Evolutionary conservation across 2,797 vertebrate species (phyloP).

Genomic region (Poecile montanus): DNA sequence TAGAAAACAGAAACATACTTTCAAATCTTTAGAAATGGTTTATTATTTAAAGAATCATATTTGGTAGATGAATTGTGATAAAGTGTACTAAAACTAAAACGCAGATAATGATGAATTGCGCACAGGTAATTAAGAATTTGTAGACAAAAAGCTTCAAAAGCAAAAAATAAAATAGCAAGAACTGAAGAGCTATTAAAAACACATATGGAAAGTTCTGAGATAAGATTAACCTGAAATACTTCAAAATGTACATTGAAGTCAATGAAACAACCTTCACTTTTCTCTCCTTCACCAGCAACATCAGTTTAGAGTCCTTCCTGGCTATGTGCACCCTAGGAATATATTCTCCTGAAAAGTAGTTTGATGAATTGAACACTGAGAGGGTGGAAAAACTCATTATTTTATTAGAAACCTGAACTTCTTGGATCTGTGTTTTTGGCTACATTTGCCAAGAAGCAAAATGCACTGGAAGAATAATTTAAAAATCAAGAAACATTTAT

Average conservation of each 20-base stretch:
- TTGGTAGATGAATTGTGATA: neutral
- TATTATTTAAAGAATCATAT: neutral
- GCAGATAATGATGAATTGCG: neutral
- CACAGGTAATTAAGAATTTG: neutral
- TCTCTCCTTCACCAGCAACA: neutral
- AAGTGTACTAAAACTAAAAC: neutral
- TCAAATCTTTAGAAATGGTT: neutral
- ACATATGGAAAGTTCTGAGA: neutral
- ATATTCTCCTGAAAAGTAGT: neutral
- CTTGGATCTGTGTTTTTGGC: neutral
- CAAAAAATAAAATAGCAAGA: neutral
- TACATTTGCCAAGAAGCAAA: neutral
- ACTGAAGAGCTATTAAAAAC: neutral
- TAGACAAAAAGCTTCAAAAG: neutral
- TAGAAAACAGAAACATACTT: neutral
- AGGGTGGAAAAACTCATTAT: neutral
- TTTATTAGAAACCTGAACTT: conserved; percentile 12
- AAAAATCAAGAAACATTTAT: conserved; percentile 24
- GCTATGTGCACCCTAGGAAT: neutral
- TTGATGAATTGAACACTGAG: neutral
- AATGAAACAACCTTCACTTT: neutral
- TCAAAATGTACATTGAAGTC: neutral
- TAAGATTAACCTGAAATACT: neutral
- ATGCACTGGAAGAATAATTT: conserved; percentile 19
- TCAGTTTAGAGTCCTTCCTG: neutral